A percentile compares a stretch with the other conserved stretches of the same genome.
Evolutionary conservation across 1,140 invertebrate genomes (phyloP).

Genomic region (Hestina assimilis): DNA sequence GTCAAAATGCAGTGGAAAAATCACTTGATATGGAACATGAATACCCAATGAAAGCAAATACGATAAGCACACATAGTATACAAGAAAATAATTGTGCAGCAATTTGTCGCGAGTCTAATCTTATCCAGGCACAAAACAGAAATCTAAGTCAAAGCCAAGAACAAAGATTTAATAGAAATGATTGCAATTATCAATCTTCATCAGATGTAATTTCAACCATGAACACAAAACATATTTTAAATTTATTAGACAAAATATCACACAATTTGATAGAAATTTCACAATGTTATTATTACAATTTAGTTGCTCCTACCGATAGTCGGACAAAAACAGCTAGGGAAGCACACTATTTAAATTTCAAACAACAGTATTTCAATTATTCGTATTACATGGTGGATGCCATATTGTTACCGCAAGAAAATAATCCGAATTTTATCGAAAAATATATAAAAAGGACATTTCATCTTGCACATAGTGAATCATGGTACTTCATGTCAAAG

Average conservation of each 20-base stretch:
- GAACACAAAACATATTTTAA: background rate
- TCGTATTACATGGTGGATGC: background rate
- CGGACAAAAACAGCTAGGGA: no score
- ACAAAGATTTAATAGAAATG: background rate
- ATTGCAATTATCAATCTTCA: background rate
- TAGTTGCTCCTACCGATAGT: no score
- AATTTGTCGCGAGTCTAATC: no score
- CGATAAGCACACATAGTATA: no score
- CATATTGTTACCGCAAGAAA: background rate
- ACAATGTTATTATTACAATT: background rate
- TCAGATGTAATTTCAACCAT: background rate
- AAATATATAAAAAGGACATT: constrained; percentile 7
- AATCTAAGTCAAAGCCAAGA: background rate
- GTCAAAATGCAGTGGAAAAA: no score
- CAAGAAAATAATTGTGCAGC: no score
- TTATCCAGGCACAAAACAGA: background rate
- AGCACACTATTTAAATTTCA: constrained; percentile 3
- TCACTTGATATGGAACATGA: no score
- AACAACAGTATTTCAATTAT: constrained; percentile 2
- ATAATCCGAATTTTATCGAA: background rate
- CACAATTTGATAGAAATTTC: constrained; percentile 7
- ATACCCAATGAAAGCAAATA: no score
- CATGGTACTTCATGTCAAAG: background rate
- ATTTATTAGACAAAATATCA: constrained; percentile 4
- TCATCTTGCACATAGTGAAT: background rate